Conservation (phyloP, 2,797 vertebrate genomes). For the Chlorospingus semifuscus region DNA sequence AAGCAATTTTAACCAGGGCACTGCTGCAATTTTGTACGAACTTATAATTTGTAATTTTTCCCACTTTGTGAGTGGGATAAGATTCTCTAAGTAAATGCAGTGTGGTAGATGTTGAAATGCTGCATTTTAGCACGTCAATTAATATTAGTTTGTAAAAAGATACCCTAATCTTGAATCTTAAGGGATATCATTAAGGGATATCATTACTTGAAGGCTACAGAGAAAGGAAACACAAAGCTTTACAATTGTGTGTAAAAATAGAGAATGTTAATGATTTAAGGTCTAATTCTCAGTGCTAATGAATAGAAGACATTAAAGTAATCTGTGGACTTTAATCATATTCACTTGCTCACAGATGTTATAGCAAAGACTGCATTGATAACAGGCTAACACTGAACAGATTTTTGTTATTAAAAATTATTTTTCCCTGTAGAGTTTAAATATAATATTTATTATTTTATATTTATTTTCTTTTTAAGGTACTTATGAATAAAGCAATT, state of each 20-base stretch:
- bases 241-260: neutral
- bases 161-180: neutral
- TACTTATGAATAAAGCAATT: neutral
- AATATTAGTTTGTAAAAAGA: neutral
- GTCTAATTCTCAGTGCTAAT: neutral
- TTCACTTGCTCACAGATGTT: neutral
- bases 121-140: neutral
- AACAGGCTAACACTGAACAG: neutral
- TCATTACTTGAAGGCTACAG: neutral
- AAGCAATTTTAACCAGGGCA: neutral
- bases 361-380: neutral
- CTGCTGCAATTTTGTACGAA: neutral
- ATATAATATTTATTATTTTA: neutral
- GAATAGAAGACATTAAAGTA: neutral
- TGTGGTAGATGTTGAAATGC: neutral
- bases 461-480: neutral
- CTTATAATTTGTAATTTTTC: neutral
- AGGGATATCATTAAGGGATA: neutral
- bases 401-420: neutral
- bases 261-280: neutral
- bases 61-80: neutral
- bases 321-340: neutral
- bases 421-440: neutral
- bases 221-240: neutral
- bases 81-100: neutral